Percentiles rank a stretch among this genome's conserved stretches.
phyloP scores from a whole-genome alignment of 1,140 invertebrate genomes.

The Sycophaga agraensis region DNA sequence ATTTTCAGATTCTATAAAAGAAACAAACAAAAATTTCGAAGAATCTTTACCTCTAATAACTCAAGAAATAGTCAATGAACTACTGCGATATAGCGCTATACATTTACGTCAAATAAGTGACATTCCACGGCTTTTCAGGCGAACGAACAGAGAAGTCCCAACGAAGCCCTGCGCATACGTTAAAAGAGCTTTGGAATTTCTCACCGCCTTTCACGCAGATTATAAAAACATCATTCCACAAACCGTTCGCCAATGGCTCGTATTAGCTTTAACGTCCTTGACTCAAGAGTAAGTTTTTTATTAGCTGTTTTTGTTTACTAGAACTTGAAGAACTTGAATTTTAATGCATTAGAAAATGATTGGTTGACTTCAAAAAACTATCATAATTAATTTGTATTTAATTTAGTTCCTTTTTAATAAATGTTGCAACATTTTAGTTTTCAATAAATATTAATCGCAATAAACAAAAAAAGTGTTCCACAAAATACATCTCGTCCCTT shows the following conservation, averaged over 20 bases:
- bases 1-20: conserved; percentile 55
- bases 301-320: too few species aligned
- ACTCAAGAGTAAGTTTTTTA: conserved; percentile 65
- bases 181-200: conserved; percentile 65
- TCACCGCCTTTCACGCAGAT: conserved; percentile 64
- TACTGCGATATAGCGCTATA: conserved; percentile 60
- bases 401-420: too few species aligned
- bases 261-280: conserved; percentile 64
- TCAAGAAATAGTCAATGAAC: conserved; percentile 61
- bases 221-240: conserved; percentile 60
- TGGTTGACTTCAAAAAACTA: too few species aligned
- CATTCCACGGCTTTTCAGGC: conserved; percentile 87
- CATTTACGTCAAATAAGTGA: conserved; percentile 80
- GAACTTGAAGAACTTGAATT: too few species aligned
- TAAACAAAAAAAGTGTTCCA: too few species aligned
- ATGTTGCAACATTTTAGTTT: too few species aligned
- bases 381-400: too few species aligned
- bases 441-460: too few species aligned
- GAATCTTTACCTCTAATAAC: conserved; percentile 59
- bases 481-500: too few species aligned
- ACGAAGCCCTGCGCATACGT: conserved; percentile 79
- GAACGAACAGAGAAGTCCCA: conserved; percentile 87
- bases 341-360: too few species aligned
- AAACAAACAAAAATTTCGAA: conserved; percentile 55
- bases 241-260: conserved; percentile 59